Base-by-base conservation (phyloP, 2,113 vertebrate genomes). In the Trematocara unimaculatum region DNA sequence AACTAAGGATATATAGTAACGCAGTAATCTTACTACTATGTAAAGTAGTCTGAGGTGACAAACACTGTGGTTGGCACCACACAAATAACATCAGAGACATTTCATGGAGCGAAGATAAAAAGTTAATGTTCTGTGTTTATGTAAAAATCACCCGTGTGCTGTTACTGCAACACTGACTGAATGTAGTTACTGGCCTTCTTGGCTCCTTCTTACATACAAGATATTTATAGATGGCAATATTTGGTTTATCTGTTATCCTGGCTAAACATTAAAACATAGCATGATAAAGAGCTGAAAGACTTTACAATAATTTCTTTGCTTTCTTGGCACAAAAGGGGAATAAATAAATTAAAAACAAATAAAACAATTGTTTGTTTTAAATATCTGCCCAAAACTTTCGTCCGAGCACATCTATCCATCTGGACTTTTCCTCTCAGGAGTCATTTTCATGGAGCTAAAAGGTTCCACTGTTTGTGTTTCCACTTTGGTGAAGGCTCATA, bases 401-500 rank as follows among this genome's bases (percentile, higher is more conserved):
- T 15, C n/a, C 8, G 38, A 42, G 64, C 38, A 70, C 38, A 26
- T 15, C 64, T 45, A 2, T 42, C 35, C n/a, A 70, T 42, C 38
- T 67, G 62, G 62, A 67, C 35, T 1, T 42, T 70, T 42, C 13
- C 35, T 67, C 35, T 67, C 18, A 67, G 62, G 62, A 40, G 35
- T 14, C n/a, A 20, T 40, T 67, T 64, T 4, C 33, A 64, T 38
- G 62, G n/a, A 40, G 62, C n/a, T n/a, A 5, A 64, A 64, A 64
- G 31, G 9, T 64, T 64, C 60, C 60, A 64, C 60, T 67, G 35
- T 67, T 67, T 67, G 62, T 14, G 62, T 67, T 67, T 67, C 62
- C 35, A 67, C 62, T 67, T 40, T 23, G 62, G 35, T 40, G 35
- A 67, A 67, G n/a, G 18, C 62, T 67, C 18, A 40, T 67, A 67